Evolutionary conservation across 2,888 invertebrate genomes (phyloP).

Genomic region (Tupiocoris notatus): DNA sequence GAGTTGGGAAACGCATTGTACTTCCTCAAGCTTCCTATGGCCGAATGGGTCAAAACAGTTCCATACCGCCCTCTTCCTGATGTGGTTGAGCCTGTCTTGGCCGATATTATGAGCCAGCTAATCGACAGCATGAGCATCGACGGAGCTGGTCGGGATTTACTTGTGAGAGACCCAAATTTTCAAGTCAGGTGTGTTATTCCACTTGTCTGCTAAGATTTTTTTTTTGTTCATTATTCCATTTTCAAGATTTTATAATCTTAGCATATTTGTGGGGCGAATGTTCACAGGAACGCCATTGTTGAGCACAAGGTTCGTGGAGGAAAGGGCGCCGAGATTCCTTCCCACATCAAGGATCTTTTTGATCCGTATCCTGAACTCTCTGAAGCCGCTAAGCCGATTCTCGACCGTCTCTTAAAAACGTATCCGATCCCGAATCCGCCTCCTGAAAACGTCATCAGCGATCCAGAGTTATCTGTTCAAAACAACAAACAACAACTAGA

Average conservation of each 20-base stretch:
- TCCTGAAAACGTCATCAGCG: neutral
- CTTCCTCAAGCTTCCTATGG: conserved; percentile 41
- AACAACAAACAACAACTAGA: neutral
- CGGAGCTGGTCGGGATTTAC: conserved; percentile 2
- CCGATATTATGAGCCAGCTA: conserved; percentile 10
- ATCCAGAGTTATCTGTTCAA: neutral
- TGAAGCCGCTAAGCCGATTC: conserved; percentile 2
- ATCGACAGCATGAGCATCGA: conserved; percentile 32
- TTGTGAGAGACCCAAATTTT: conserved; percentile 36
- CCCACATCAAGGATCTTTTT: conserved; percentile 4
- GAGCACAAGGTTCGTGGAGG: neutral
- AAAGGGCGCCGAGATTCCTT: neutral
- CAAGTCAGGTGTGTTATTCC: conserved; percentile 16
- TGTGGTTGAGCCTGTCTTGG: neutral
- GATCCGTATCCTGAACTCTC: conserved; percentile 9
- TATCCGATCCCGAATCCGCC: conserved; percentile 14
- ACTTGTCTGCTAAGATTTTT: neutral
- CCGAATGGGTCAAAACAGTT: conserved; percentile 40
- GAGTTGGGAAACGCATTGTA: conserved; percentile 45
- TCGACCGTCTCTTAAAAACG: neutral
- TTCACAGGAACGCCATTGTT: neutral
- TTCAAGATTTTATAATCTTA: neutral
- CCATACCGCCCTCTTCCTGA: conserved; percentile 37
- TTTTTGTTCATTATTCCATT: neutral
- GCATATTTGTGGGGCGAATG: neutral